Conservation (phyloP, 2,888 invertebrate genomes). For the Cheilosia pagana region DNA sequence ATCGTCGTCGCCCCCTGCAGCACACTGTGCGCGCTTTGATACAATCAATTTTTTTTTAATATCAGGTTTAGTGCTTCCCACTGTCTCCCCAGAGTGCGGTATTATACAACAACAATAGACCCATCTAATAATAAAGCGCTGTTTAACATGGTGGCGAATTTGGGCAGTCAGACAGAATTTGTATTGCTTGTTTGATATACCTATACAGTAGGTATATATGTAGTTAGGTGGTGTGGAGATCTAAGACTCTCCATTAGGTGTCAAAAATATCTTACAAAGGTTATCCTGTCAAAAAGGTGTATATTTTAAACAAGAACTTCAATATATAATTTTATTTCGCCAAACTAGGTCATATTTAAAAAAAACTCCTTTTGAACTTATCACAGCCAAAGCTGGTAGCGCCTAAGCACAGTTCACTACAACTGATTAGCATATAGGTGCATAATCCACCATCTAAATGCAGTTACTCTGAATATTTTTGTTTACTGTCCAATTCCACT, state of each 20-base stretch:
- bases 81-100: not conserved
- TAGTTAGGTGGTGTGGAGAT: not conserved
- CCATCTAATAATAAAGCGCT: constrained; percentile 1
- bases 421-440: constrained; percentile 2
- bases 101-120: constrained; percentile 7
- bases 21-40: constrained; percentile 2
- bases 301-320: no score
- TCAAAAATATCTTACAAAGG: not conserved
- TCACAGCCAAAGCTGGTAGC: not conserved
- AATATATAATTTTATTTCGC: no score
- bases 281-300: no score
- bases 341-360: no score
- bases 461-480: not conserved
- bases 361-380: not conserved
- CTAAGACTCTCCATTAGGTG: not conserved
- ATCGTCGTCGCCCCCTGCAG: not conserved
- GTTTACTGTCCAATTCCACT: not conserved
- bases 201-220: no score
- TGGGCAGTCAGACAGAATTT: constrained; percentile 1
- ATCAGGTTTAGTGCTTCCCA: constrained; percentile 21
- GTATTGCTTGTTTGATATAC: constrained; percentile 12
- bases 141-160: not conserved
- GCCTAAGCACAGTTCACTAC: not conserved
- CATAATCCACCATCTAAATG: not conserved
- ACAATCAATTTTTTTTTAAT: constrained; percentile 39